Evolutionary conservation across 1,140 invertebrate species (phyloP), one percentile per base, ranked within the genome.

Genomic region (Aphidius ervi): DNA sequence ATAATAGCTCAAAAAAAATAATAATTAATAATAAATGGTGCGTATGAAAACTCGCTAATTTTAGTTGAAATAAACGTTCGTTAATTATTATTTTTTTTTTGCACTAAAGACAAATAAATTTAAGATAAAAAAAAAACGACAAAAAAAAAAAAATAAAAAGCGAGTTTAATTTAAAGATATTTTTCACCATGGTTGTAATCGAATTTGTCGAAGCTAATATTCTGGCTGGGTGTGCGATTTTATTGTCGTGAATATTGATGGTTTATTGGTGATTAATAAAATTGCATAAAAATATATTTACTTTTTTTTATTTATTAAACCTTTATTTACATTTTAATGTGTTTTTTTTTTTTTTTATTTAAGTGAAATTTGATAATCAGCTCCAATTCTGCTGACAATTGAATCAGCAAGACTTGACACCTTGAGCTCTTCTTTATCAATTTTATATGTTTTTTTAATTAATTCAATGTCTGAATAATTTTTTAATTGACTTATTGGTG

Each of bases 361-460:
- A 6, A 46, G 6, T n/a, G 9, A 68, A 45, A 65, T 61, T 66
- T 71, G 77, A 67, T 82, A 80, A 69, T 86, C 86, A 5, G 81
- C 81, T 46, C 80, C 81, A 66, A 88, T 86, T 72, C 82, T 83
- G 63, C 82, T 87, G 7, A 86, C 70, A 67, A 88, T 73, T 3
- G 82, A 76, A 73, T 87, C 79, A 8, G 82, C 62, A n/a, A 86
- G 73, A 61, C 67, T 74, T 4, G 78, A 77, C 40, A 81, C 66
- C 8, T 57, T 66, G 5, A 77, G 58, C 69, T 81, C 80, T 9
- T 73, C 68, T 3, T 83, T 63, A 37, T 78, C 78, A 46, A 88
- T 78, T 76, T 85, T 85, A 63, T 87, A 88, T 31, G 69, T 69
- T 66, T 78, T 81, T 66, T 82, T 83, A 16, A 87, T 70, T 47